These are phyloP conservation scores for Eueremaeus valkanovi DNA, from an alignment of 2,888 invertebrate genomes.

Conservation along the genomic window DNA sequence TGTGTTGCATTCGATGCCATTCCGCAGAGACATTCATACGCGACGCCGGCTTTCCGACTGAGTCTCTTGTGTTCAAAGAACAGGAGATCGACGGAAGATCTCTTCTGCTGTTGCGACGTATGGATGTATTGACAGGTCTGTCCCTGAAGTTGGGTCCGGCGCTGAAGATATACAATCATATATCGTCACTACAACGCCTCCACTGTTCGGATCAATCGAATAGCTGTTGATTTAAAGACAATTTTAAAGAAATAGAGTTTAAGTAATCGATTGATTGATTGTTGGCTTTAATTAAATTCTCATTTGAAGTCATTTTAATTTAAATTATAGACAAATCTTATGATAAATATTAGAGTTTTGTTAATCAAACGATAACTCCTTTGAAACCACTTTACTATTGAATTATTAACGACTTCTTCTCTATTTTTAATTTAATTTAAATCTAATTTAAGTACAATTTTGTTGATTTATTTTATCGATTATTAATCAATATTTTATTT, in stretches of 20 bases:
- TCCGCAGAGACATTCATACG: slow-evolving; percentile 22
- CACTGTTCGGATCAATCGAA: background rate
- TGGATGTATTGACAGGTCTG: slow-evolving; percentile 75
- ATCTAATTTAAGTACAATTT: slow-evolving; percentile 10
- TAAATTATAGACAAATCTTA: background rate
- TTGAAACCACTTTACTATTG: too few relatives aligned
- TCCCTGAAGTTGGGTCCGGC: slow-evolving; percentile 82
- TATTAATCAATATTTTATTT: background rate
- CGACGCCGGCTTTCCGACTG: slow-evolving; percentile 35
- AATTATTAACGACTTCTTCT: background rate
- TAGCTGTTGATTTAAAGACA: background rate
- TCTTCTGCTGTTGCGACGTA: slow-evolving; percentile 72
- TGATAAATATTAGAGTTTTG: background rate
- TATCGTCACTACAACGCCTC: slow-evolving; percentile 65
- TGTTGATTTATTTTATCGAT: background rate
- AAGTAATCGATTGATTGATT: too few relatives aligned
- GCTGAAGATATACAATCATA: slow-evolving; percentile 73
- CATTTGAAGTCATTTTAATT: background rate
- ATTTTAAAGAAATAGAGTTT: background rate
- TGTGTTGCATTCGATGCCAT: too few relatives aligned
- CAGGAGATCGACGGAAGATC: slow-evolving; percentile 89
- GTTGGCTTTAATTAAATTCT: background rate
- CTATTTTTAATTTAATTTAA: background rate
- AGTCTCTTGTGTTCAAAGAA: slow-evolving; percentile 36
- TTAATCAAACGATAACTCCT: too few relatives aligned